Evolutionary conservation across 2,888 invertebrate genomes (phyloP).

Genomic region (Acanthacorydalis orientalis): DNA sequence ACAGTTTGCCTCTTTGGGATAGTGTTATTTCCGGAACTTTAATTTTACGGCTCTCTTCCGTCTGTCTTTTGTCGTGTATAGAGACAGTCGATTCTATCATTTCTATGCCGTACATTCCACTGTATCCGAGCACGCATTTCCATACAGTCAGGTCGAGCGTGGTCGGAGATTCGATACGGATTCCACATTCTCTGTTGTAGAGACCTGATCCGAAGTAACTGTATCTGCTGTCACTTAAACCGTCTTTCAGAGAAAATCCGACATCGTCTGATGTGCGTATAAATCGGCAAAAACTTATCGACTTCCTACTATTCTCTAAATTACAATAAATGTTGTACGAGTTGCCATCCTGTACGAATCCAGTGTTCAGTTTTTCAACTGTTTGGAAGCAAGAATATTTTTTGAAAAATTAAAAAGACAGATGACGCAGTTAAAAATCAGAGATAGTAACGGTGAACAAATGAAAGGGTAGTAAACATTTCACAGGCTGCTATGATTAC

Average conservation of each 20-base stretch:
- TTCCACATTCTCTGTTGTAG: neutral
- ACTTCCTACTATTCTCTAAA: neutral
- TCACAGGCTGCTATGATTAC: no score
- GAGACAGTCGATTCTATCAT: neutral
- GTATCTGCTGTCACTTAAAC: neutral
- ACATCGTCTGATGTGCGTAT: neutral
- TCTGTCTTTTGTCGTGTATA: neutral
- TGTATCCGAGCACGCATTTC: neutral
- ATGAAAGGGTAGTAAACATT: no score
- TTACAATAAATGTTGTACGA: neutral
- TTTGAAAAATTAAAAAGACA: no score
- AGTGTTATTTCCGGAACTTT: neutral
- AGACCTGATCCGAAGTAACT: neutral
- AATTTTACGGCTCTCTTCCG: neutral
- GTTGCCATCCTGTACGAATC: neutral
- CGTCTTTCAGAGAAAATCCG: neutral
- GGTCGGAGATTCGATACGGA: neutral
- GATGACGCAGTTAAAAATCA: no score
- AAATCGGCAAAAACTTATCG: neutral
- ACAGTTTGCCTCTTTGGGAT: neutral
- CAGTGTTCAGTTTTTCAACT: neutral
- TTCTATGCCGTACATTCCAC: neutral
- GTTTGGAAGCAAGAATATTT: neutral
- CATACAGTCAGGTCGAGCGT: neutral
- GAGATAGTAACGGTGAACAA: no score